Percentiles rank a stretch among this genome's conserved stretches.
Evolutionary conservation across 1,140 invertebrate species (phyloP).

Genomic region (Bombyx mandarina): DNA sequence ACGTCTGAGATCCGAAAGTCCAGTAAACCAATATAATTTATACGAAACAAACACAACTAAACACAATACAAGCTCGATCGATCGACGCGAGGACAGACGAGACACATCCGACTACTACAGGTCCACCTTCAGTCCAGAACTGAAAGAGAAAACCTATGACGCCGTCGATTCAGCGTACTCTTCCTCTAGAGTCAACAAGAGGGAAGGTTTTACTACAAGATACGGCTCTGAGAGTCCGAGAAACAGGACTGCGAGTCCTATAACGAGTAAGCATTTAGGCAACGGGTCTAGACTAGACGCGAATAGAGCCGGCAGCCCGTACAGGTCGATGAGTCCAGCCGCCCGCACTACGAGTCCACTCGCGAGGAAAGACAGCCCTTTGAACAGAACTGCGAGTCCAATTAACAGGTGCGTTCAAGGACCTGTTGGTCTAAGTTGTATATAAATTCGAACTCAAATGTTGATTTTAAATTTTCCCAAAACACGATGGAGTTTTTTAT

Average conservation of each 20-base stretch:
- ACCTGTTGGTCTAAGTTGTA: too few relatives aligned
- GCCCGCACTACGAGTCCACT: slow-evolving; percentile 54
- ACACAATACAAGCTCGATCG: slow-evolving; percentile 45
- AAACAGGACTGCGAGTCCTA: slow-evolving; percentile 63
- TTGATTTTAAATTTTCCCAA: too few relatives aligned
- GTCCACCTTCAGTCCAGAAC: slow-evolving; percentile 44
- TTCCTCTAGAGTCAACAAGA: slow-evolving; percentile 46
- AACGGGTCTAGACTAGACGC: slow-evolving; percentile 56
- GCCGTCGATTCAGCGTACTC: slow-evolving; percentile 57
- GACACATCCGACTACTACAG: slow-evolving; percentile 63
- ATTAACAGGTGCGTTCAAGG: slow-evolving; percentile 55
- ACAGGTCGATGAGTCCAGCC: slow-evolving; percentile 50
- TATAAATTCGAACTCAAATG: too few relatives aligned
- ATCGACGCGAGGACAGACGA: slow-evolving; percentile 50
- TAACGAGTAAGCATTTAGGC: slow-evolving; percentile 63
- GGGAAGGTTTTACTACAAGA: slow-evolving; percentile 39
- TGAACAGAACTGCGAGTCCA: slow-evolving; percentile 64
- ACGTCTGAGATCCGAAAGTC: slow-evolving; percentile 59
- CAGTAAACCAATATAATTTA: slow-evolving; percentile 51
- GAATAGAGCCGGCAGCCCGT: slow-evolving; percentile 52
- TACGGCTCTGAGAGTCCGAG: slow-evolving; percentile 62
- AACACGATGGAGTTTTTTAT: too few relatives aligned
- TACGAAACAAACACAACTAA: slow-evolving; percentile 47
- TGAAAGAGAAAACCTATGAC: slow-evolving; percentile 59
- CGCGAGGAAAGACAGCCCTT: slow-evolving; percentile 53